Percentiles rank a stretch among this genome's conserved stretches.
Evolutionary conservation across 2,113 vertebrate genomes (phyloP).

Genomic region (Melanotaenia duboulayi): DNA sequence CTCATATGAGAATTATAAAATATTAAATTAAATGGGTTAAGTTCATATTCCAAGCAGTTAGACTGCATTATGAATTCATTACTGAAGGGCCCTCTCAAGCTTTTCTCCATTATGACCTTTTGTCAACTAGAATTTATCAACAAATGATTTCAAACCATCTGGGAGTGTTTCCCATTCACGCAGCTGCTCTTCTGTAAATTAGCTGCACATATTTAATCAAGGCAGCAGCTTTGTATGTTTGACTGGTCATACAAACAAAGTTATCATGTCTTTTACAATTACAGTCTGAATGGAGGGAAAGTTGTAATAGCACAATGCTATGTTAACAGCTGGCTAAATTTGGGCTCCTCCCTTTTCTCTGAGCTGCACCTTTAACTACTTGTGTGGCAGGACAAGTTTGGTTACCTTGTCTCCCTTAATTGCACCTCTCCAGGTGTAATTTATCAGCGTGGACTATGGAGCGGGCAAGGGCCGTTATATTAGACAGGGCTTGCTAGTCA

Average conservation of each 20-base stretch:
- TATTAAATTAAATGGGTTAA: slow-evolving; percentile 23
- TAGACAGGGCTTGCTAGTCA: no score
- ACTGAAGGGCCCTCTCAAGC: slow-evolving; percentile 27
- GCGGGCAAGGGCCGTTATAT: no score
- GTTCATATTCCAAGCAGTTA: slow-evolving; percentile 24
- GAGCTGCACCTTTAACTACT: slow-evolving; percentile 2
- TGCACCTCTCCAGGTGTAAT: no score
- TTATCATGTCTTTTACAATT: slow-evolving; percentile 37
- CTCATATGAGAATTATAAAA: slow-evolving; percentile 26
- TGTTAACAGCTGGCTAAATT: slow-evolving; percentile 26
- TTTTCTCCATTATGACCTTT: slow-evolving; percentile 18
- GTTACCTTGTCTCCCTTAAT: no score
- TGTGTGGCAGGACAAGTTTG: no score
- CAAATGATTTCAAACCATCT: slow-evolving; percentile 7
- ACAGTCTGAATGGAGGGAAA: slow-evolving; percentile 38
- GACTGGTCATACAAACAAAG: slow-evolving; percentile 31
- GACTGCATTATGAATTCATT: slow-evolving; percentile 52
- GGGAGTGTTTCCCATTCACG: slow-evolving; percentile 34
- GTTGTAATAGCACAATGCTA: no score
- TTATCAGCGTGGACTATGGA: no score
- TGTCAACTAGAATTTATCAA: slow-evolving; percentile 10
- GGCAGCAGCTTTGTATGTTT: slow-evolving; percentile 36
- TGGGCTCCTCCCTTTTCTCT: slow-evolving; percentile 19
- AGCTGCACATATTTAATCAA: slow-evolving; percentile 44
- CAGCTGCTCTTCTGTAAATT: slow-evolving; percentile 31